phyloP scores from a whole-genome alignment of 2,797 vertebrate genomes.

The Benthosema pterotum region DNA sequence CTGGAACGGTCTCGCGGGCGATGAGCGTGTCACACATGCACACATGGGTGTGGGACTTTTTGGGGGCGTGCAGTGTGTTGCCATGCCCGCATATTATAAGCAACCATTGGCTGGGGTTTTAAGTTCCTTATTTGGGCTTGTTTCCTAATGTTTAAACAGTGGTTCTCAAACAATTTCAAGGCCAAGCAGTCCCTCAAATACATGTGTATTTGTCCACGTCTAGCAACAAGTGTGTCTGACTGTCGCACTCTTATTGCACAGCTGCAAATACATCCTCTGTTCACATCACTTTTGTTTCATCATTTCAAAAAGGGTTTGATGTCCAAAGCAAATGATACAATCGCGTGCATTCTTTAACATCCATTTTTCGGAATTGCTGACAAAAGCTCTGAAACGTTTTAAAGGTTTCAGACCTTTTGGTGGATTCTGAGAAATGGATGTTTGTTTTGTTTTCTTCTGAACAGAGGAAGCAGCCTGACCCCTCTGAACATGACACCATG shows the following conservation, averaged over 20 bases:
- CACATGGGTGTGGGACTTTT: not conserved
- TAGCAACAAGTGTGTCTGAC: constrained; percentile 16
- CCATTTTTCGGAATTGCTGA: too few species aligned
- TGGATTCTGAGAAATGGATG: constrained; percentile 54
- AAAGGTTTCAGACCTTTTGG: constrained; percentile 32
- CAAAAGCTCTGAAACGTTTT: too few species aligned
- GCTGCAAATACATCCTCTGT: constrained; percentile 20
- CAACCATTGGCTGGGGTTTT: too few species aligned
- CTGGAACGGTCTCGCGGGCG: constrained; percentile 21
- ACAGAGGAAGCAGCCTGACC: constrained; percentile 60
- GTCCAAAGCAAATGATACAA: constrained; percentile 23
- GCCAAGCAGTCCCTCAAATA: too few species aligned
- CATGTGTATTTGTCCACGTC: too few species aligned
- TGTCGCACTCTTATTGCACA: constrained; percentile 34
- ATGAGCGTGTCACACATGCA: constrained; percentile 30
- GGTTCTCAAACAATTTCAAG: too few species aligned
- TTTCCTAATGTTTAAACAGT: too few species aligned
- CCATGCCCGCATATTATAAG: too few species aligned
- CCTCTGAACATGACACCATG: constrained; percentile 61
- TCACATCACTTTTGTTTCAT: constrained; percentile 20
- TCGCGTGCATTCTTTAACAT: constrained; percentile 22
- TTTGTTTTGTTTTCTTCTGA: constrained; percentile 12
- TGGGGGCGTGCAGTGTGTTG: too few species aligned
- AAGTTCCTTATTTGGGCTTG: too few species aligned
- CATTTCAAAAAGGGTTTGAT: constrained; percentile 7